Conservation (phyloP, 2,113 vertebrate genomes). For the Piaya cayana region DNA sequence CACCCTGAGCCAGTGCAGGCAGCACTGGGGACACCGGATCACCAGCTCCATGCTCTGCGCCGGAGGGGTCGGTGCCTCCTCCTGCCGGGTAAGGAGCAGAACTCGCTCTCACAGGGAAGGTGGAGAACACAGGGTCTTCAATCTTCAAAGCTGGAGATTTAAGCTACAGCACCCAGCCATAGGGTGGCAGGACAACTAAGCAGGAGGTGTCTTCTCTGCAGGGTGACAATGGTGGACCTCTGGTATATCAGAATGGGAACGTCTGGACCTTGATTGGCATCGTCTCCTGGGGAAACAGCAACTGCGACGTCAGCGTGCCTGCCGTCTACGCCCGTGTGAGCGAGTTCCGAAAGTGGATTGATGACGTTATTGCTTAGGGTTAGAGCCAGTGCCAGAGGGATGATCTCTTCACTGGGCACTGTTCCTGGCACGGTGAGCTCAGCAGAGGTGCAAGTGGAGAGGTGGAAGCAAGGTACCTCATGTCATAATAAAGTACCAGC, state of each 20-base stretch:
- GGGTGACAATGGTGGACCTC: slow-evolving; percentile 52
- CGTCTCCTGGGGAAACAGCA: slow-evolving; percentile 23
- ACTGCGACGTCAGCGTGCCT: neutral
- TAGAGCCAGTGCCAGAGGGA: neutral
- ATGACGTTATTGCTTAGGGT: rapidly evolving
- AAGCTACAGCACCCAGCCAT: neutral
- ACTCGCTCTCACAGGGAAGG: neutral
- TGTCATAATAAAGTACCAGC: neutral
- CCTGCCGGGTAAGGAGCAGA: slow-evolving; percentile 19
- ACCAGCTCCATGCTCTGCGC: slow-evolving; percentile 45
- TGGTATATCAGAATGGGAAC: neutral
- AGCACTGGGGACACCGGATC: slow-evolving; percentile 27
- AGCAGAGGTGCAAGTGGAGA: neutral
- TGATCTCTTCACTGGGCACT: neutral
- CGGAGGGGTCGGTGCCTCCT: neutral
- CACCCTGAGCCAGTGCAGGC: neutral
- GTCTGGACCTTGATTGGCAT: slow-evolving; percentile 24
- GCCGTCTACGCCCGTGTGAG: slow-evolving; percentile 13
- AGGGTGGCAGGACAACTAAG: neutral
- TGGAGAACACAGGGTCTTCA: neutral
- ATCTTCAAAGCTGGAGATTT: rapidly evolving
- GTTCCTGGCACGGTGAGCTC: rapidly evolving
- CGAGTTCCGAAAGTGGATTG: slow-evolving; percentile 32
- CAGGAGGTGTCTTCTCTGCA: neutral
- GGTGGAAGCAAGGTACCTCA: neutral